These are phyloP conservation scores for Tipula vernalis DNA, from an alignment of 2,888 invertebrate species.

Conservation along the genomic window DNA sequence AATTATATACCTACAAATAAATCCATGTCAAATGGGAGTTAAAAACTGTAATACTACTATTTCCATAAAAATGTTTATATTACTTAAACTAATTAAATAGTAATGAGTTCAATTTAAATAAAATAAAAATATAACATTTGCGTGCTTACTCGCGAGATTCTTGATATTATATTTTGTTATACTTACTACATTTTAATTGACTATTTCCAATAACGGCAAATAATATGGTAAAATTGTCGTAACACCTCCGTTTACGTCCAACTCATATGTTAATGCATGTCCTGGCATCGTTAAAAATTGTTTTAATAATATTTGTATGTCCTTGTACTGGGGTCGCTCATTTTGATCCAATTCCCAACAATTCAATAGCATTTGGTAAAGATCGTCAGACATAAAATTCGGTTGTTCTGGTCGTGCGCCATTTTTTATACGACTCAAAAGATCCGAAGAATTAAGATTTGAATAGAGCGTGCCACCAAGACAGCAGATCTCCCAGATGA, in stretches of 20 bases:
- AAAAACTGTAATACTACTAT: not conserved
- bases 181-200: conserved; percentile 19
- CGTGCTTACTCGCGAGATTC: not conserved
- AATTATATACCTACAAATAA: not conserved
- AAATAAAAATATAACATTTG: not conserved
- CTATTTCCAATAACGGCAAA: conserved; percentile 31
- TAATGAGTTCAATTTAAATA: not conserved
- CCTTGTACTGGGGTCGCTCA: conserved; percentile 60
- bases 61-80: not conserved
- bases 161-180: not conserved
- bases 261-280: conserved; percentile 30
- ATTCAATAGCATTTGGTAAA: conserved; percentile 69
- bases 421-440: conserved; percentile 51
- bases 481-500: conserved; percentile 72
- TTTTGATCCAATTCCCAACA: conserved; percentile 77
- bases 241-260: not conserved
- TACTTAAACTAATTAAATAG: not conserved
- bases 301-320: conserved; percentile 39
- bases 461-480: conserved; percentile 67
- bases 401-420: conserved; percentile 64
- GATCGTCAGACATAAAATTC: conserved; percentile 58
- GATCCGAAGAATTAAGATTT: conserved; percentile 51
- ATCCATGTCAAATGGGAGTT: conserved; percentile 4
- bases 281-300: conserved; percentile 33
- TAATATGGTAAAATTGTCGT: conserved; percentile 28